Evolutionary conservation across 1,140 invertebrate genomes (phyloP).

Genomic region (Adelges cooleyi): DNA sequence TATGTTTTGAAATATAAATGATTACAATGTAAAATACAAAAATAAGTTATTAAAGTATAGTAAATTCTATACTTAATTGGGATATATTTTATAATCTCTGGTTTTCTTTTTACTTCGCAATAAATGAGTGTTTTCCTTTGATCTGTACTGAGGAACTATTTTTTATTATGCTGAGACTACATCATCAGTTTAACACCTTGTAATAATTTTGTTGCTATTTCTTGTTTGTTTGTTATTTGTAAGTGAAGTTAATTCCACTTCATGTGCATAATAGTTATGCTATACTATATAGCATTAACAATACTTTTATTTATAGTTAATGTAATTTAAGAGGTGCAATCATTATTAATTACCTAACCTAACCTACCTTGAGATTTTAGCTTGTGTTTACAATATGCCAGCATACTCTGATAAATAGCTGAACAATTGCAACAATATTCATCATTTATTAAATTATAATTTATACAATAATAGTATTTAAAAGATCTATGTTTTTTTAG

Average conservation of each 20-base stretch:
- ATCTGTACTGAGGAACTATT: not conserved
- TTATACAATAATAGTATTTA: not conserved
- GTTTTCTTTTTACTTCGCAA: too few relatives aligned
- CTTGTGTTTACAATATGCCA: not conserved
- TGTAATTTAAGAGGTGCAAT: slow-evolving; percentile 11
- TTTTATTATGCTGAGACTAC: not conserved
- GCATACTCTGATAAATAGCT: not conserved
- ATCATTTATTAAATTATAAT: not conserved
- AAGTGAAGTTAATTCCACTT: not conserved
- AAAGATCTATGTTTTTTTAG: not conserved
- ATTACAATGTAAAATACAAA: too few relatives aligned
- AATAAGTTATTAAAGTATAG: too few relatives aligned
- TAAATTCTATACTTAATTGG: too few relatives aligned
- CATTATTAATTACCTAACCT: slow-evolving; percentile 10
- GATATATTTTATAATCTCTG: too few relatives aligned
- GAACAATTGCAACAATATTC: slow-evolving; percentile 15
- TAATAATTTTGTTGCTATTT: slow-evolving; percentile 8
- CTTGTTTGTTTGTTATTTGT: slow-evolving; percentile 9
- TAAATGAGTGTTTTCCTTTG: slow-evolving; percentile 6
- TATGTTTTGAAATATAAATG: too few relatives aligned
- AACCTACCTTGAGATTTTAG: slow-evolving; percentile 6
- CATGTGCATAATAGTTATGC: slow-evolving; percentile 8
- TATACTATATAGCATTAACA: slow-evolving; percentile 6
- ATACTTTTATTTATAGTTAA: not conserved
- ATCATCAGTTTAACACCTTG: slow-evolving; percentile 10